phyloP scores from a whole-genome alignment of 1,140 invertebrate genomes.

The Latrodectus geometricus region DNA sequence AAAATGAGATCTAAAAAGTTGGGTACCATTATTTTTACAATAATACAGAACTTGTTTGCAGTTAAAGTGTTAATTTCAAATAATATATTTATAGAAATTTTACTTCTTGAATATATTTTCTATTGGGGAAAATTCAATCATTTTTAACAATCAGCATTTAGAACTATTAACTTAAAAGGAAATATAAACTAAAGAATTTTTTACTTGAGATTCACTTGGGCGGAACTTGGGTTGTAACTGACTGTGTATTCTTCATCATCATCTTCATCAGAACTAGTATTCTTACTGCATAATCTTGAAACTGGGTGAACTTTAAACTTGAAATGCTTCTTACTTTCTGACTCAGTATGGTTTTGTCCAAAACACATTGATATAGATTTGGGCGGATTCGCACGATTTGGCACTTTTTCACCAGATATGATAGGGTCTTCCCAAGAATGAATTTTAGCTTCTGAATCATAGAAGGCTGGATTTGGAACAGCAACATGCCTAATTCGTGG shows the following conservation, averaged over 20 bases:
- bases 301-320: conserved; percentile 64
- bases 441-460: conserved; percentile 54
- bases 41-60: too few relatives aligned
- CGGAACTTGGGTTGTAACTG: conserved; percentile 56
- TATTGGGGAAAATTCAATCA: too few relatives aligned
- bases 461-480: conserved; percentile 64
- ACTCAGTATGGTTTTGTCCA: conserved; percentile 42
- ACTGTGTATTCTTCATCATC: conserved; percentile 59
- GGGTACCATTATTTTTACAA: too few relatives aligned
- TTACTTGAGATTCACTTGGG: conserved; percentile 61
- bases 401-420: neutral
- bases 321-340: conserved; percentile 27
- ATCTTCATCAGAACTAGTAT: conserved; percentile 62
- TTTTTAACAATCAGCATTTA: too few relatives aligned
- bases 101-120: too few relatives aligned
- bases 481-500: conserved; percentile 75
- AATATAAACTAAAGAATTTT: neutral
- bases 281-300: conserved; percentile 61
- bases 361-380: conserved; percentile 65
- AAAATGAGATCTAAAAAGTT: too few relatives aligned
- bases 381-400: conserved; percentile 55
- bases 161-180: neutral
- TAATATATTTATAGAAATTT: too few relatives aligned
- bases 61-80: too few relatives aligned
- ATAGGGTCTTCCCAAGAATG: conserved; percentile 14